A percentile compares a stretch with the other conserved stretches of the same genome.
Evolutionary conservation across 2,113 vertebrate genomes (phyloP).

Genomic region (Seriola rivoliana): DNA sequence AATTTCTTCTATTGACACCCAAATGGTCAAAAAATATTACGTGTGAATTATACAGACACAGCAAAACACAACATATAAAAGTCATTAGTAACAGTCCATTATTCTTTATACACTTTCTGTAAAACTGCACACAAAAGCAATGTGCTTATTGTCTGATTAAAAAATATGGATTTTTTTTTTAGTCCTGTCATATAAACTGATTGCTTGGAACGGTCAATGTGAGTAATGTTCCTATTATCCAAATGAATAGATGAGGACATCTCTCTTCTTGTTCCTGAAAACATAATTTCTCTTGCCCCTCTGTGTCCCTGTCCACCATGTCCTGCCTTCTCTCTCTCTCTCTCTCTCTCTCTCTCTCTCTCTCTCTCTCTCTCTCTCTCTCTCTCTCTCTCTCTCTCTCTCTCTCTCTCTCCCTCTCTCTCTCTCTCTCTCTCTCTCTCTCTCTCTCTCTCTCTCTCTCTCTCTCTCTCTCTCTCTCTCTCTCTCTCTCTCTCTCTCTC

Average conservation of each 20-base stretch:
- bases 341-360: too few species aligned
- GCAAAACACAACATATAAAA: background rate
- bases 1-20: background rate
- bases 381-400: too few species aligned
- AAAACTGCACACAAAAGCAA: background rate
- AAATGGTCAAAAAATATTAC: background rate
- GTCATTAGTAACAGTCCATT: background rate
- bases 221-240: slow-evolving; percentile 24
- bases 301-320: background rate
- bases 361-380: too few species aligned
- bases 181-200: slow-evolving; percentile 12
- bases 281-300: background rate
- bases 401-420: background rate
- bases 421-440: too few species aligned
- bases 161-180: slow-evolving; percentile 3
- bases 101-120: background rate
- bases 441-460: too few species aligned
- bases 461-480: too few species aligned
- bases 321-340: background rate
- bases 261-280: background rate
- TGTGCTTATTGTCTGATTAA: slow-evolving; percentile 10
- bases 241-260: slow-evolving; percentile 32
- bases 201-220: slow-evolving; percentile 3
- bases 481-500: too few species aligned
- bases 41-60: background rate